phyloP scores from a whole-genome alignment of 2,113 vertebrate species.

The Chelonoidis abingdonii region DNA sequence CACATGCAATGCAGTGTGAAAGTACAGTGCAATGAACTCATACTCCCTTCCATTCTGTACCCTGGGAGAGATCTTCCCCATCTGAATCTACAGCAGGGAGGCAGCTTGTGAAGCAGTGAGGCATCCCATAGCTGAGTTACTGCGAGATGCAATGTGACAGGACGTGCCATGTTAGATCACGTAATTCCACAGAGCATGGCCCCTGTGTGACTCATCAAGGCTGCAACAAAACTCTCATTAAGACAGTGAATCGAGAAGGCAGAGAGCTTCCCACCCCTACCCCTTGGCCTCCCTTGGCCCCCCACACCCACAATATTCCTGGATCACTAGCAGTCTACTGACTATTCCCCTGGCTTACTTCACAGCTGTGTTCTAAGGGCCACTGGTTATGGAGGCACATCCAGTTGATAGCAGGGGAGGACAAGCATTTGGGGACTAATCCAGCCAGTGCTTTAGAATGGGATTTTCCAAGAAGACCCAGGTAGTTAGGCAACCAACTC shows the following conservation, averaged over 20 bases:
- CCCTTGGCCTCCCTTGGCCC: neutral
- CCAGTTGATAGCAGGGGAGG: neutral
- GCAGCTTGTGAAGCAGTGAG: neutral
- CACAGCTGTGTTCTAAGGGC: neutral
- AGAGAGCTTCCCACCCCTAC: neutral
- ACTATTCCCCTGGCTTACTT: fast-evolving
- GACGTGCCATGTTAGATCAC: neutral
- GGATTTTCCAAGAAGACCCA: neutral
- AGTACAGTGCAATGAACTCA: neutral
- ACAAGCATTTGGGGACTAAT: neutral
- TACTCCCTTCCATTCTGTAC: neutral
- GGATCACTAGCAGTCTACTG: fast-evolving
- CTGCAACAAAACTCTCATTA: fast-evolving
- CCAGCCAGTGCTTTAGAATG: neutral
- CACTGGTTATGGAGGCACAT: neutral
- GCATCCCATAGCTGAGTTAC: neutral
- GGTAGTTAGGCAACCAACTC: fast-evolving
- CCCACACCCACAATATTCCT: neutral
- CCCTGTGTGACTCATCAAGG: neutral
- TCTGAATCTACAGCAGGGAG: neutral
- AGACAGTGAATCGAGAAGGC: fast-evolving
- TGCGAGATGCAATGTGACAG: conserved; percentile 17
- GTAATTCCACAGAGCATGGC: fast-evolving
- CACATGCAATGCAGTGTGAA: fast-evolving
- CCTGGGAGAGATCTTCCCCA: neutral